These are phyloP conservation scores for Cyprinus carpio DNA, from an alignment of 2,113 vertebrate species.

Conservation along the genomic window DNA sequence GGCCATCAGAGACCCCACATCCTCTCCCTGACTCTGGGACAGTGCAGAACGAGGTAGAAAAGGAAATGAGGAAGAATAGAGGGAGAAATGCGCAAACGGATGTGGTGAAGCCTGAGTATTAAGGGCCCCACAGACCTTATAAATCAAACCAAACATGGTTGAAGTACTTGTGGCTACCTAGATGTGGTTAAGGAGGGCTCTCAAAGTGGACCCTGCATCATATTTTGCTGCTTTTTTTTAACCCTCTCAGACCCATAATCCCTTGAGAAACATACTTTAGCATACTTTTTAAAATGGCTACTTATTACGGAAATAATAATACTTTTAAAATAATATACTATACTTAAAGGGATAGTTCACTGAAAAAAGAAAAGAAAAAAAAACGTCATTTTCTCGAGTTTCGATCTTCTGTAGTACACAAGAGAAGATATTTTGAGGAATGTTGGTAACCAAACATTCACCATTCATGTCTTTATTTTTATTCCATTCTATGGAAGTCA, in stretches of 20 bases:
- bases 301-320: not conserved
- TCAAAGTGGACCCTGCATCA: not conserved
- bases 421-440: too few relatives aligned
- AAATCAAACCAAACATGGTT: constrained; percentile 28
- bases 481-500: too few relatives aligned
- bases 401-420: too few relatives aligned
- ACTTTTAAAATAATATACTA: too few relatives aligned
- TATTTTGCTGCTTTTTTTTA: not conserved
- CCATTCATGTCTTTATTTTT: too few relatives aligned
- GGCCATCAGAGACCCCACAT: constrained; percentile 12
- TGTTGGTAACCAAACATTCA: too few relatives aligned
- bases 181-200: not conserved
- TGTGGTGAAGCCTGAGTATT: constrained; percentile 23
- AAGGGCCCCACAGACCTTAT: not conserved
- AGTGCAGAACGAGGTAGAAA: not conserved
- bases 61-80: constrained; percentile 20
- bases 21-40: not conserved
- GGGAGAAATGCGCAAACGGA: constrained; percentile 11
- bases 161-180: constrained; percentile 23
- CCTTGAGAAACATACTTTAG: not conserved
- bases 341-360: too few relatives aligned
- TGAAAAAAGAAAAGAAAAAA: too few relatives aligned
- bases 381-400: too few relatives aligned
- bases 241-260: not conserved
- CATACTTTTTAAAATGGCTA: not conserved